phyloP scores from a whole-genome alignment of 2,888 invertebrate genomes.

The Tineola bisselliella region DNA sequence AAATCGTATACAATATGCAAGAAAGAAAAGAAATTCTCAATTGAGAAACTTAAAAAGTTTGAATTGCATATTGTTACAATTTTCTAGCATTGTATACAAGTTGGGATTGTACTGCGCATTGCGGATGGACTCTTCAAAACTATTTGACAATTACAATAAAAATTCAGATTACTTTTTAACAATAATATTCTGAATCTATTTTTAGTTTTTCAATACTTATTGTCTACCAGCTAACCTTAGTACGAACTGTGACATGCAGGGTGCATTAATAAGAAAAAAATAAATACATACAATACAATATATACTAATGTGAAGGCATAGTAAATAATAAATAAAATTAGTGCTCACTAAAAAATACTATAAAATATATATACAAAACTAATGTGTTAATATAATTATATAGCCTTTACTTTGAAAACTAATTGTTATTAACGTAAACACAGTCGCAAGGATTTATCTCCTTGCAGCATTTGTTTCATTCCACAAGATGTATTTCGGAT shows the following conservation, averaged over 20 bases:
- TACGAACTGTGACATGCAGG: too few species aligned
- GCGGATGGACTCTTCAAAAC: neutral
- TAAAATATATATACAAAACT: too few species aligned
- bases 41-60: neutral
- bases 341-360: too few species aligned
- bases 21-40: neutral
- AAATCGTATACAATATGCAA: neutral
- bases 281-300: too few species aligned
- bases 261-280: too few species aligned
- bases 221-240: too few species aligned
- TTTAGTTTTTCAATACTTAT: neutral
- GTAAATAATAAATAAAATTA: too few species aligned
- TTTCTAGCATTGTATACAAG: neutral
- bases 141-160: constrained; percentile 4
- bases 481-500: constrained; percentile 54
- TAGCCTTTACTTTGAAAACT: neutral
- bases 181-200: neutral
- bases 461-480: constrained; percentile 52
- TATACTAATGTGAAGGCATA: too few species aligned
- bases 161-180: neutral
- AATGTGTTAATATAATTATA: too few species aligned
- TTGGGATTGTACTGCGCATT: neutral
- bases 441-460: constrained; percentile 42
- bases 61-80: constrained; percentile 8
- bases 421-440: neutral